Conservation (phyloP, 2,888 invertebrate genomes). For the Frankliniella fusca region DNA sequence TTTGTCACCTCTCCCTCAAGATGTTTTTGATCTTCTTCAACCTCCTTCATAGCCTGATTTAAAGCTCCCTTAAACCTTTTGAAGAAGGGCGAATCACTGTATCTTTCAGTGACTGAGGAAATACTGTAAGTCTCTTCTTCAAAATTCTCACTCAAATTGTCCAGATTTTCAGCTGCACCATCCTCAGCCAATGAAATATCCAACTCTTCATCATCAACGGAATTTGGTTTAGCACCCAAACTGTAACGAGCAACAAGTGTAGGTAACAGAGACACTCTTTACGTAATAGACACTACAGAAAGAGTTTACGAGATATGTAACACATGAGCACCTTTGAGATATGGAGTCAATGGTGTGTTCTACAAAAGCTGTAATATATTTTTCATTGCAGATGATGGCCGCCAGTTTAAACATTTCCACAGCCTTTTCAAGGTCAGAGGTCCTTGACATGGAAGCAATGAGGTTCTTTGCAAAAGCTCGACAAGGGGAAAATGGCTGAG, state of each 20-base stretch:
- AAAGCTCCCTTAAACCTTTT: not conserved
- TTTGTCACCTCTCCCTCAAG: not conserved
- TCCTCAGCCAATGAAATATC: not conserved
- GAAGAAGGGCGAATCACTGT: constrained; percentile 18
- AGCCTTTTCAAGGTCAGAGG: too few species aligned
- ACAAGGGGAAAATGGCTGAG: too few species aligned
- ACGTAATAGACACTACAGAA: not conserved
- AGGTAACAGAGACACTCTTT: not conserved
- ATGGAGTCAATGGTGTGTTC: too few species aligned
- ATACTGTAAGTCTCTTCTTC: not conserved
- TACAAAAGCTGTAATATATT: too few species aligned
- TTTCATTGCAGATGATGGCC: too few species aligned
- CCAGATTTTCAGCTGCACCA: not conserved
- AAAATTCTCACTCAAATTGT: not conserved
- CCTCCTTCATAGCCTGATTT: not conserved
- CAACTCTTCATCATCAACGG: not conserved
- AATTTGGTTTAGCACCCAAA: not conserved
- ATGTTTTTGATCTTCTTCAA: not conserved
- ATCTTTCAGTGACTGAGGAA: not conserved
- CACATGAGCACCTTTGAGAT: too few species aligned
- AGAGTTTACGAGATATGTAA: too few species aligned
- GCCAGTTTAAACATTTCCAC: too few species aligned
- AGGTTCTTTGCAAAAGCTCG: too few species aligned
- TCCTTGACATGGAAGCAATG: too few species aligned
- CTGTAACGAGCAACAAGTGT: not conserved